Conservation (phyloP, 2,888 invertebrate species). For the Cryptophagus acutangulus region DNA sequence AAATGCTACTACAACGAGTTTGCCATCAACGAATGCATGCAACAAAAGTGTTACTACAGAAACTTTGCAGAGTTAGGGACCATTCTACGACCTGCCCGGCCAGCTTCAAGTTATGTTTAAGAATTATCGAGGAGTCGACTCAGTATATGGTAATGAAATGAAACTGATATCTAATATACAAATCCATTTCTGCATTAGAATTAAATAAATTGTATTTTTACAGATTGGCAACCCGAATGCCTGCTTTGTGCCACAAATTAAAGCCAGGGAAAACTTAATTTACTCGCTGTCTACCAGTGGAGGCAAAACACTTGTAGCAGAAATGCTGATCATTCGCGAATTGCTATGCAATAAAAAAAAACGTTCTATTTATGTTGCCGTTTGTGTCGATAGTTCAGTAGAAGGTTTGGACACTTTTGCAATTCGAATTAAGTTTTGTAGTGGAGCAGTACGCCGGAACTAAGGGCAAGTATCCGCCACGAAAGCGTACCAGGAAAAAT, state of each 20-base stretch:
- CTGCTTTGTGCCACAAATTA: conserved; percentile 70
- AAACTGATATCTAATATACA: too few relatives aligned
- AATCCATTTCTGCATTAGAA: too few relatives aligned
- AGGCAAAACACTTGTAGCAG: conserved; percentile 95
- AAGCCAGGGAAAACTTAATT: conserved; percentile 72
- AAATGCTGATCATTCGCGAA: conserved; percentile 86
- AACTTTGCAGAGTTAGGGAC: too few relatives aligned
- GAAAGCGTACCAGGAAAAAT: conserved; percentile 66
- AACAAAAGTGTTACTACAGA: too few relatives aligned
- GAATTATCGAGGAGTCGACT: too few relatives aligned
- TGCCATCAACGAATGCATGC: too few relatives aligned
- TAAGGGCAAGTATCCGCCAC: conserved; percentile 78
- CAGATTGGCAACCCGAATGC: conserved; percentile 95
- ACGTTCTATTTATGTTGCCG: conserved; percentile 86
- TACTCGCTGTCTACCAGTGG: conserved; percentile 95
- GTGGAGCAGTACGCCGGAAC: conserved; percentile 94
- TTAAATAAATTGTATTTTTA: too few relatives aligned
- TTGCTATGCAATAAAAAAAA: conserved; percentile 72
- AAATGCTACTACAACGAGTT: too few relatives aligned
- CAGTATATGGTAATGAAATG: too few relatives aligned
- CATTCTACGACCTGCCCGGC: too few relatives aligned
- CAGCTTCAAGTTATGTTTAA: too few relatives aligned
- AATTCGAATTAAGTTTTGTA: conserved; percentile 81
- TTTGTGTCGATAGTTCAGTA: conserved; percentile 97
- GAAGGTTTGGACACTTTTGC: conserved; percentile 78